phyloP scores from a whole-genome alignment of 2,797 vertebrate species.

The Hylomyscus alleni region DNA sequence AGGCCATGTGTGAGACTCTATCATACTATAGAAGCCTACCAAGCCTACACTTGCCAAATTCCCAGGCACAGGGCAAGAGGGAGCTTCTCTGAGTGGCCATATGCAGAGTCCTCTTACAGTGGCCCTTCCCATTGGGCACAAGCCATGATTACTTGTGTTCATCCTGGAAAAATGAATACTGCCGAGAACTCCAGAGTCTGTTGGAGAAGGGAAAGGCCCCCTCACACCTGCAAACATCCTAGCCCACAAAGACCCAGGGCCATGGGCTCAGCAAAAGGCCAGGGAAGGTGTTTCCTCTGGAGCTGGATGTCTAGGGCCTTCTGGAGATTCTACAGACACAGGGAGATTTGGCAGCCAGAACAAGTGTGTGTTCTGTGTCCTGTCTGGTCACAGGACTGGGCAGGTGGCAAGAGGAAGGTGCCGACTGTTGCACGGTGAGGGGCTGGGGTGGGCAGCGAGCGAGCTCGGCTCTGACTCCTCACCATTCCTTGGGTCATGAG shows the following conservation, averaged over 20 bases:
- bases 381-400: conserved; percentile 84
- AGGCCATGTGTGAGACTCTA: not conserved
- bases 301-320: conserved; percentile 58
- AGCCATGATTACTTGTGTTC: conserved; percentile 86
- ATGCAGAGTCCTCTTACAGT: not conserved
- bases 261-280: not conserved
- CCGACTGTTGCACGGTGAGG: conserved; percentile 84
- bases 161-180: conserved; percentile 89
- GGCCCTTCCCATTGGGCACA: not conserved
- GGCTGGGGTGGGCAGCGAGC: conserved; percentile 75
- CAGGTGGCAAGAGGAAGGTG: conserved; percentile 83
- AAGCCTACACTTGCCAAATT: not conserved
- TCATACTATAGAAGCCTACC: not conserved
- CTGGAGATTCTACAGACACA: not conserved
- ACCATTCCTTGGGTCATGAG: conserved; percentile 99
- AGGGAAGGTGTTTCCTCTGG: conserved; percentile 5
- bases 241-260: not conserved
- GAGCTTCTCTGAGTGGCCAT: not conserved
- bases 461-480: conserved; percentile 91
- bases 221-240: conserved; percentile 40
- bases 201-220: conserved; percentile 81
- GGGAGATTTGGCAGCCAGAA: conserved; percentile 34
- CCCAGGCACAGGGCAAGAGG: not conserved
- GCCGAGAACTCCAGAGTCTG: conserved; percentile 87
- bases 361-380: conserved; percentile 84